Percentiles rank a stretch among this genome's conserved stretches.
Evolutionary conservation across 2,113 vertebrate genomes (phyloP).

Genomic region (Pagrus major): DNA sequence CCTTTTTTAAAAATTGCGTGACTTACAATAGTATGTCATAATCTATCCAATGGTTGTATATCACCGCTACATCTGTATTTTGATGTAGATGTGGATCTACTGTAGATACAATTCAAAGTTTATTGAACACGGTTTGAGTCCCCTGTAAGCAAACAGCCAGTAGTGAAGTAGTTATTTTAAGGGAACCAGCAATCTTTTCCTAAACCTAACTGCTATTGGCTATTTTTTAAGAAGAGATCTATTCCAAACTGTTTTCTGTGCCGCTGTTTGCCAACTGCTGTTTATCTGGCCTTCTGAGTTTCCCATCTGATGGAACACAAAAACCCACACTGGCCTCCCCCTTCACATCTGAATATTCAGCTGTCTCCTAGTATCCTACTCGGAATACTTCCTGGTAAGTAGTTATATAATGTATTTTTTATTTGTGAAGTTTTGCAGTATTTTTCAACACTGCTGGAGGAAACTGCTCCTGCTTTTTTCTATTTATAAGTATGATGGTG

Average conservation of each 20-base stretch:
- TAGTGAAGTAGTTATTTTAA: no score
- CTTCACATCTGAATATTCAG: no score
- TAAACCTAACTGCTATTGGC: no score
- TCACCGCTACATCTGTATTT: neutral
- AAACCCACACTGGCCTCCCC: no score
- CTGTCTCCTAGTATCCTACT: neutral
- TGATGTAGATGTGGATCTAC: neutral
- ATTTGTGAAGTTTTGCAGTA: neutral
- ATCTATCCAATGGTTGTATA: neutral
- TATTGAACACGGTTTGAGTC: no score
- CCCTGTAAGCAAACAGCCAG: no score
- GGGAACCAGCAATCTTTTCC: no score
- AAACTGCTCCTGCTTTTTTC: neutral
- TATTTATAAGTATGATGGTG: conserved; percentile 13
- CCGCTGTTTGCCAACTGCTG: neutral
- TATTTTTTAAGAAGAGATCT: no score
- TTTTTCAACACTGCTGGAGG: neutral
- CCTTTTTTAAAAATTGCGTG: neutral
- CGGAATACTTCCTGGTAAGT: neutral
- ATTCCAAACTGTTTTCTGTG: neutral
- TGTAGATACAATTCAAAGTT: neutral
- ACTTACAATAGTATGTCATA: neutral
- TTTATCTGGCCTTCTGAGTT: neutral
- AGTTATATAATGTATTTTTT: no score
- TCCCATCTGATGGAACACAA: no score